Evolutionary conservation across 2,888 invertebrate genomes (phyloP), one percentile per base, ranked within the genome.

Genomic region (Dromius quadrimaculatus): DNA sequence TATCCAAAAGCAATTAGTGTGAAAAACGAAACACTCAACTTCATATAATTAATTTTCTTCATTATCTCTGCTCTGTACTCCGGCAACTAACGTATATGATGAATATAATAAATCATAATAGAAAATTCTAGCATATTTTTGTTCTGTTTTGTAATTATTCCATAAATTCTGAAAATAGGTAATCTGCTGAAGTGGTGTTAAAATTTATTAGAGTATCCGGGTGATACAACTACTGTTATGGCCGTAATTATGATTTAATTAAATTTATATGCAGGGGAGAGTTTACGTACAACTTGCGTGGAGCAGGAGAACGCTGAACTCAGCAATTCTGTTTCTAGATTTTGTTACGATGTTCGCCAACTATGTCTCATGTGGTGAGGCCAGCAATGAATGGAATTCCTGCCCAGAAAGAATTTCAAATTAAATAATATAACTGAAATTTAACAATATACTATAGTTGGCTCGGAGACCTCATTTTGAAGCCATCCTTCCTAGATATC

Each of bases 231-330:
- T 66, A 66, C 38, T 66, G 66, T 66, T 66, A 54, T 66, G 41
- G 54, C 66, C 54, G 66, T 66, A 66, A 66, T 66, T 66, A 66
- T 66, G 50, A 54, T 66, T 66, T 66, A 66, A 66, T 66, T 66
- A 66, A 66, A 66, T 66, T 66, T 66, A 66, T 66, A 66, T 66
- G 54, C 66, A 66, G n/a, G 54, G 54, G 66, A 11, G 57, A 66
- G 57, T 66, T 66, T 66, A 66, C 41, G 20, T 36, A 19, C 36
- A 59, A 59, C 59, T 59, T 59, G 59, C 59, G 36, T 59, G 36
- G 36, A 36, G 19, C 47, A 15, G 11, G 9, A 6, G 34, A 19
- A 20, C n/a, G 59, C 19, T 59, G 36, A 28, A 23, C 28, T 54
- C 50, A 13, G 17, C 22, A 32, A 32, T 32, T 6, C 9, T 32